Conservation (phyloP, 2,113 vertebrate genomes). For the Eulemur rufifrons region DNA sequence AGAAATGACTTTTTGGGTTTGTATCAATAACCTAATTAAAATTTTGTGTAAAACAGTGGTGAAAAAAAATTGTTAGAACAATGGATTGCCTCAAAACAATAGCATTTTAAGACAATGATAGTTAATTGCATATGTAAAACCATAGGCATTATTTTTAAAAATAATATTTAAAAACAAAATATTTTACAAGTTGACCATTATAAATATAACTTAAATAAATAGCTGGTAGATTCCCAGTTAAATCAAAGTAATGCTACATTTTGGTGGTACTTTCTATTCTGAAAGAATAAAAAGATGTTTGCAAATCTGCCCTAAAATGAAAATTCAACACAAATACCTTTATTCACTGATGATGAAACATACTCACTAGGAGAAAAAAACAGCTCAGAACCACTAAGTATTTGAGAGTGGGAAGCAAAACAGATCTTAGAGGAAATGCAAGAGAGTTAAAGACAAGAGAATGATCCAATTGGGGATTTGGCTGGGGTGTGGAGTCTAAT, state of each 20-base stretch:
- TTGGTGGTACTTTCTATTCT: slow-evolving; percentile 26
- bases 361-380: neutral
- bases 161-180: slow-evolving; percentile 19
- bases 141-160: neutral
- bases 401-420: neutral
- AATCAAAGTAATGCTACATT: neutral
- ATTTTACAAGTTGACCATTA: neutral
- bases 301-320: neutral
- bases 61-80: neutral
- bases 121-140: neutral
- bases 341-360: slow-evolving; percentile 26
- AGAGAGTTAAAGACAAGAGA: slow-evolving; percentile 3
- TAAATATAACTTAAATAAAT: slow-evolving; percentile 4
- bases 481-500: neutral
- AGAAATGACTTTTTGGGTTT: slow-evolving; percentile 12
- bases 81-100: neutral
- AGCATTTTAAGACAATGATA: slow-evolving; percentile 5
- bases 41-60: neutral
- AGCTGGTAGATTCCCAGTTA: neutral
- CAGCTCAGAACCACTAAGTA: neutral
- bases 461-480: neutral
- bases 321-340: neutral
- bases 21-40: slow-evolving; percentile 35
- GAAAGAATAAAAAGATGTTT: slow-evolving; percentile 28
- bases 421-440: neutral